Evolutionary conservation across 2,797 vertebrate species (phyloP).

Genomic region (Brotula barbata): DNA sequence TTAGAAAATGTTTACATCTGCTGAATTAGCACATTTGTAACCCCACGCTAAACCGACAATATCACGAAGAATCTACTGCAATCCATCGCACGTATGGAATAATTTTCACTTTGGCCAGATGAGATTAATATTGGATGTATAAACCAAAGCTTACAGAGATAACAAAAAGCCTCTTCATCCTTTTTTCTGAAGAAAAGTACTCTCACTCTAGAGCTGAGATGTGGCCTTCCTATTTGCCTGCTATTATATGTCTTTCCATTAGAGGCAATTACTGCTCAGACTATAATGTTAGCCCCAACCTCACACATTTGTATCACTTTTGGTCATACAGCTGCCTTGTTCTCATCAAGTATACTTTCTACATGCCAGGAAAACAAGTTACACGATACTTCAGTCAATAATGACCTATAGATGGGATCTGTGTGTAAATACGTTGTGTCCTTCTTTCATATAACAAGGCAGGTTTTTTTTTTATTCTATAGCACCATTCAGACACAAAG

Average conservation of each 20-base stretch:
- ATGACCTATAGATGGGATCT: conserved; percentile 2
- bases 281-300: conserved; percentile 48
- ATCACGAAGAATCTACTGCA: too few species aligned
- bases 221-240: conserved; percentile 69
- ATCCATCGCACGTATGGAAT: too few species aligned
- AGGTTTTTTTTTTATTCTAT: too few species aligned
- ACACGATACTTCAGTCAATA: conserved; percentile 50
- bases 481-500: too few species aligned
- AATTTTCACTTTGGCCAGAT: too few species aligned
- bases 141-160: background rate
- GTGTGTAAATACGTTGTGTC: background rate
- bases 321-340: conserved; percentile 64
- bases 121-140: too few species aligned
- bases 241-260: conserved; percentile 74
- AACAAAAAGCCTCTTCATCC: conserved; percentile 57
- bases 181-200: conserved; percentile 69
- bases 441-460: background rate
- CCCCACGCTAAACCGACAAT: too few species aligned
- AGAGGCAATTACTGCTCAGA: conserved; percentile 70
- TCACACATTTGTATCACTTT: conserved; percentile 56
- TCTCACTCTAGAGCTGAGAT: conserved; percentile 66
- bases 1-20: too few species aligned
- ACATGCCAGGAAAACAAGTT: conserved; percentile 53
- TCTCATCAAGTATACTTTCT: conserved; percentile 64
- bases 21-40: too few species aligned